phyloP scores from a whole-genome alignment of 2,888 invertebrate genomes.

The Aelia acuminata region DNA sequence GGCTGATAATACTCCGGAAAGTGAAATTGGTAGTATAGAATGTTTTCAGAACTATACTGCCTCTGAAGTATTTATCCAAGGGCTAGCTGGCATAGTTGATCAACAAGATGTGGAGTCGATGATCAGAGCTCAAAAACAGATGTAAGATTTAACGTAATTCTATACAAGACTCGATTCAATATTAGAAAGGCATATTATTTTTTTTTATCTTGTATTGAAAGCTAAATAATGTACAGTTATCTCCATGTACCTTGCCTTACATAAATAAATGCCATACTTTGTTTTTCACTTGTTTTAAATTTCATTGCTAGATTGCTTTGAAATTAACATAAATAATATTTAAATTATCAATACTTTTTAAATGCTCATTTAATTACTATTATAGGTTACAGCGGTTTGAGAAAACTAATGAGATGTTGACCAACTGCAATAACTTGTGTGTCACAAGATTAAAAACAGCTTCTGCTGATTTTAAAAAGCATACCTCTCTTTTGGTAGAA shows the following conservation, averaged over 20 bases:
- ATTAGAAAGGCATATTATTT: background rate
- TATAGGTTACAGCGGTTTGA: constrained; percentile 94
- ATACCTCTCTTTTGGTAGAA: constrained; percentile 87
- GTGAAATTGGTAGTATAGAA: constrained; percentile 79
- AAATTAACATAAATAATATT: background rate
- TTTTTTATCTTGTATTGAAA: background rate
- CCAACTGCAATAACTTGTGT: constrained; percentile 96
- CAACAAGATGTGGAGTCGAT: constrained; percentile 92
- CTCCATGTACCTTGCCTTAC: background rate
- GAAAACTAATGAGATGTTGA: constrained; percentile 98
- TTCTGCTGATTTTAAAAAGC: constrained; percentile 89
- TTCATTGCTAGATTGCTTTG: too few relatives aligned
- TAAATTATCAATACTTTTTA: background rate
- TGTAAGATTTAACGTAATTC: constrained; percentile 75
- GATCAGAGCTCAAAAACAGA: constrained; percentile 92
- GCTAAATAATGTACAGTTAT: background rate
- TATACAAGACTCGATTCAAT: background rate
- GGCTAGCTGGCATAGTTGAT: constrained; percentile 90
- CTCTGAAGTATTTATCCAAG: constrained; percentile 93
- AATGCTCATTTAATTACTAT: constrained; percentile 49
- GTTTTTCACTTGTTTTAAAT: too few relatives aligned
- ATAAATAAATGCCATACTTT: background rate
- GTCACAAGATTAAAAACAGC: constrained; percentile 88
- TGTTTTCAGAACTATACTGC: constrained; percentile 92
- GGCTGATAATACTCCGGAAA: constrained; percentile 71